Percentiles rank a stretch among this genome's conserved stretches.
Conservation (phyloP, 2,888 invertebrate genomes). For the Pyralis farinalis region DNA sequence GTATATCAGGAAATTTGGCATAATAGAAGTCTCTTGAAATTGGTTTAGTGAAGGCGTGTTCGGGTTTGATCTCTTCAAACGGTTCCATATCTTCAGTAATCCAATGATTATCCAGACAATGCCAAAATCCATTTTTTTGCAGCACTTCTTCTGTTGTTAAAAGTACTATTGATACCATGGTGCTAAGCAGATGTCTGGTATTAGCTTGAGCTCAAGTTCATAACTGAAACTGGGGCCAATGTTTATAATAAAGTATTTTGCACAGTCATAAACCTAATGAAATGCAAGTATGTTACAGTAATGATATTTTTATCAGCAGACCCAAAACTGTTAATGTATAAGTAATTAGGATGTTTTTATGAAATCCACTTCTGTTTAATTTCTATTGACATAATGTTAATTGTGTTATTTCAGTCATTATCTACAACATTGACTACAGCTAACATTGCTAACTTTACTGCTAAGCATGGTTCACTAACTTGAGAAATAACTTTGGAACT, state of each 20-base stretch:
- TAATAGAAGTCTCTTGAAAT: constrained; percentile 64
- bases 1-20: constrained; percentile 63
- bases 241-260: not conserved
- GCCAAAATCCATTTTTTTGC: constrained; percentile 64
- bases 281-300: constrained; percentile 2
- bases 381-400: not conserved
- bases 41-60: constrained; percentile 56
- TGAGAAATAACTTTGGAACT: constrained; percentile 28
- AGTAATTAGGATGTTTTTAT: not conserved
- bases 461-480: constrained; percentile 23
- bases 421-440: not conserved
- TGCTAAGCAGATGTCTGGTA: constrained; percentile 11
- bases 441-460: constrained; percentile 1
- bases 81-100: constrained; percentile 65
- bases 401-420: not conserved
- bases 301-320: constrained; percentile 4
- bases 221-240: constrained; percentile 1
- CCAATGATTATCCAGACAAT: constrained; percentile 61
- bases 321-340: constrained; percentile 4
- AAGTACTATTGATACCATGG: constrained; percentile 67
- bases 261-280: constrained; percentile 1
- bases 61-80: constrained; percentile 62
- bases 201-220: constrained; percentile 3
- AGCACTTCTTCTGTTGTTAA: constrained; percentile 68
- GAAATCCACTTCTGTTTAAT: not conserved